Evolutionary conservation across 2,797 vertebrate species (phyloP).

Genomic region (Leptoclinus maculatus): DNA sequence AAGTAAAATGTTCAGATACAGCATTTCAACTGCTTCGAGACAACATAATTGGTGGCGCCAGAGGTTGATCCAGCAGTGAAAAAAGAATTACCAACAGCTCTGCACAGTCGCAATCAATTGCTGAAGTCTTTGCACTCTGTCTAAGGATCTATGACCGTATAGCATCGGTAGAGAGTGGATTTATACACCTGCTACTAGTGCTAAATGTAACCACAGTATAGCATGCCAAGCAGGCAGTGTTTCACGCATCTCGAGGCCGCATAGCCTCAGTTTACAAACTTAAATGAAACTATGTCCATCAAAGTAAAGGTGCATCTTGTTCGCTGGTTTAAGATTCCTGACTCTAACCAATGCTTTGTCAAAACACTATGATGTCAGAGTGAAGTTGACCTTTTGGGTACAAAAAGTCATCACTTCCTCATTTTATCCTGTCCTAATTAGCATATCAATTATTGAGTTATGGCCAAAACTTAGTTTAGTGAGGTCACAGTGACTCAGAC

Average conservation of each 20-base stretch:
- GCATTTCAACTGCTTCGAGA: neutral
- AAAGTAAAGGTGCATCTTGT: neutral
- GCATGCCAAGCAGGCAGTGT: neutral
- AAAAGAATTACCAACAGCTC: constrained; percentile 19
- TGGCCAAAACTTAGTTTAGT: neutral
- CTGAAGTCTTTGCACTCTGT: constrained; percentile 23
- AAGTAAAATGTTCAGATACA: neutral
- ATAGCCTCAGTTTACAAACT: neutral
- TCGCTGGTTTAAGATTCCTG: neutral
- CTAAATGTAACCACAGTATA: constrained; percentile 2
- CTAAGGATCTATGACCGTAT: neutral
- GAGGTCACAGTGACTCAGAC: no score
- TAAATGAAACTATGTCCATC: neutral
- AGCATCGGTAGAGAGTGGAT: neutral
- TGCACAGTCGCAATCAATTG: constrained; percentile 26
- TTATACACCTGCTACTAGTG: constrained; percentile 22
- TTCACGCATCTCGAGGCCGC: neutral
- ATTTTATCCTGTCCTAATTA: neutral
- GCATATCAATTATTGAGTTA: neutral
- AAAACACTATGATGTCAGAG: neutral
- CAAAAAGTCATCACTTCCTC: no score
- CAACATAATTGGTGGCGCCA: neutral
- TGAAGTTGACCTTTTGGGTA: no score
- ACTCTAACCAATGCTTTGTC: neutral
- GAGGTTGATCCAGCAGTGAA: constrained; percentile 10